A percentile compares a stretch with the other conserved stretches of the same genome.
Evolutionary conservation across 2,888 invertebrate species (phyloP).

Genomic region (Hermaeophaga mercurialis): DNA sequence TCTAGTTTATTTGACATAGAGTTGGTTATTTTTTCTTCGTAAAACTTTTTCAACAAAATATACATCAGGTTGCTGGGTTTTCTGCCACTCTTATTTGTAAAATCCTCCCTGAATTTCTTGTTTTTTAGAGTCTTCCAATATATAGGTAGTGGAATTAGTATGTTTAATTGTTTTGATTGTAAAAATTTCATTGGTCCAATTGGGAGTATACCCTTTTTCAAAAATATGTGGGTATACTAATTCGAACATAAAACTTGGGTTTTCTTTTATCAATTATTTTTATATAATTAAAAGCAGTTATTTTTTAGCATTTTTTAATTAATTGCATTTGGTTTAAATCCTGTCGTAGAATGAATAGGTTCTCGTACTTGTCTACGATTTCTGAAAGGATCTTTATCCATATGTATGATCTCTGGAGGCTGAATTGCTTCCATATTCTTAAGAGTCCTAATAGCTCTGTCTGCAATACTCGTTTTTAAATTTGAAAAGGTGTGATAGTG

Average conservation of each 20-base stretch:
- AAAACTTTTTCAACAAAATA: conserved; percentile 49
- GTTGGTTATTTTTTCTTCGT: conserved; percentile 36
- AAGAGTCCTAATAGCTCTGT: conserved; percentile 41
- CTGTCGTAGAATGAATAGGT: conserved; percentile 48
- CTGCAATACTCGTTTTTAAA: conserved; percentile 37
- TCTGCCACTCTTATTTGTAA: conserved; percentile 39
- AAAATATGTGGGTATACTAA: conserved; percentile 45
- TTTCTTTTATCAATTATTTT: conserved; percentile 34
- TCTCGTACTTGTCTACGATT: conserved; percentile 44
- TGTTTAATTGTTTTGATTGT: conserved; percentile 42
- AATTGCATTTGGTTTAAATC: conserved; percentile 47
- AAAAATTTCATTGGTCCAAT: conserved; percentile 51
- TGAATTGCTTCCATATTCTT: conserved; percentile 46
- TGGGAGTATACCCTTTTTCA: conserved; percentile 49
- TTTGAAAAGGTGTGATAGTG: conserved; percentile 33
- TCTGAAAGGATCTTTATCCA: conserved; percentile 37
- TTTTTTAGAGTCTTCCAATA: conserved; percentile 42
- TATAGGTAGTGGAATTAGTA: conserved; percentile 47
- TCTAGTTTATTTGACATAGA: conserved; percentile 44
- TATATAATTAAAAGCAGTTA: conserved; percentile 25
- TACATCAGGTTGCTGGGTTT: conserved; percentile 45
- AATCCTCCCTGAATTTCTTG: too few relatives aligned
- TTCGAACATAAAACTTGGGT: conserved; percentile 41
- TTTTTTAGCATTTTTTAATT: conserved; percentile 43
- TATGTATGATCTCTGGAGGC: conserved; percentile 43